These are phyloP conservation scores for Harpagoxenus sublaevis DNA, from an alignment of 2,888 invertebrate genomes.

Conservation along the genomic window DNA sequence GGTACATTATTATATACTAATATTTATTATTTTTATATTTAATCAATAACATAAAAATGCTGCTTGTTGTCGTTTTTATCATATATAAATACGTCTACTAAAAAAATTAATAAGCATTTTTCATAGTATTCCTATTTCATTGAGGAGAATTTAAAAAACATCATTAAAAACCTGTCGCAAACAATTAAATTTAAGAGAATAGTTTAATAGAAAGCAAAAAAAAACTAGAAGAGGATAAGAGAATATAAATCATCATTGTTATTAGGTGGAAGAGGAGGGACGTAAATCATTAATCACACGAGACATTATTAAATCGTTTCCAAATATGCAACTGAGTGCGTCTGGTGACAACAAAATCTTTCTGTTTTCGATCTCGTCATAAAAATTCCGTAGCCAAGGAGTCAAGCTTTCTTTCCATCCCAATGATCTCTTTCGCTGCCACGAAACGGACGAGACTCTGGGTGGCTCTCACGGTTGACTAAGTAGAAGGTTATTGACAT, in stretches of 20 bases:
- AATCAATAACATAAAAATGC: not conserved
- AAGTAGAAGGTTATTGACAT: conserved; percentile 36
- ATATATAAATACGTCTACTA: not conserved
- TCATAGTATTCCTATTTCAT: not conserved
- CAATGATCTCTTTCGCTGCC: conserved; percentile 2
- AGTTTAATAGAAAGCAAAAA: conserved; percentile 37
- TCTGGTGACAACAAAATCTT: not conserved
- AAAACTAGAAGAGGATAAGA: not conserved
- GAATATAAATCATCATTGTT: conserved; percentile 23
- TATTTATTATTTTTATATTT: not conserved
- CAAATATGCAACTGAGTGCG: not conserved
- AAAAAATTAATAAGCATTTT: not conserved
- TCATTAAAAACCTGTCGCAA: not conserved
- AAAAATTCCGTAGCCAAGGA: conserved; percentile 54
- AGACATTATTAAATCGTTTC: not conserved
- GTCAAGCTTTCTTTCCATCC: not conserved
- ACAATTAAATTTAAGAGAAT: conserved; percentile 19
- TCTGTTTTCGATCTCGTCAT: conserved; percentile 25
- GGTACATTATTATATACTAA: not conserved
- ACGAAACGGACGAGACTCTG: not conserved
- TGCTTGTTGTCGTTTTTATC: not conserved
- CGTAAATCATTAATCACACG: not conserved
- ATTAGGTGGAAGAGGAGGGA: not conserved
- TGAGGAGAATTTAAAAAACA: not conserved
- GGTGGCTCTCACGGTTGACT: conserved; percentile 17